Evolutionary conservation across 2,888 invertebrate genomes (phyloP).

Genomic region (Temnothorax rugatulus): DNA sequence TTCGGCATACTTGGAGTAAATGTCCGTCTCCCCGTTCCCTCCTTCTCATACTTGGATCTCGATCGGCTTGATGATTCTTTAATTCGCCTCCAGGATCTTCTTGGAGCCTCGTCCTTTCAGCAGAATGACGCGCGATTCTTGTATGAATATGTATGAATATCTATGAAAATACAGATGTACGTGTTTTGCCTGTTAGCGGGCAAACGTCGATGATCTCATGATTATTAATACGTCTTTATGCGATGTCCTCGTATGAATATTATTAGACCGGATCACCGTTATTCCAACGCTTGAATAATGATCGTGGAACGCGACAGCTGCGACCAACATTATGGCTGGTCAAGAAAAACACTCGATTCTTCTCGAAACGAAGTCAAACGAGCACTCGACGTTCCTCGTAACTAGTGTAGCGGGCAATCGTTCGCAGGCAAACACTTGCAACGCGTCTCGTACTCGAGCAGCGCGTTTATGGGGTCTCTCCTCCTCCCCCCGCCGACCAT

Average conservation of each 20-base stretch:
- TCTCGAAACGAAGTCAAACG: neutral
- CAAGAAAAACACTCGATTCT: slow-evolving; percentile 19
- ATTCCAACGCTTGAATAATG: slow-evolving; percentile 26
- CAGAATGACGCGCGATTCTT: neutral
- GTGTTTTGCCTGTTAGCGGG: slow-evolving; percentile 1
- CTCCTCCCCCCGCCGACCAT: neutral
- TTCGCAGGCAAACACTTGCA: neutral
- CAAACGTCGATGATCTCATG: slow-evolving; percentile 40
- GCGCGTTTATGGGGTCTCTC: neutral
- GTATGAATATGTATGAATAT: slow-evolving; percentile 41
- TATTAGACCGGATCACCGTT: slow-evolving; percentile 27
- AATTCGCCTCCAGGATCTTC: neutral
- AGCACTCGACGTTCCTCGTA: neutral
- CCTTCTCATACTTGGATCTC: neutral
- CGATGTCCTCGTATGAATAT: neutral
- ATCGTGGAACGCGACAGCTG: slow-evolving; percentile 20
- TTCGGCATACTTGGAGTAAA: neutral
- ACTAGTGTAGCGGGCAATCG: neutral
- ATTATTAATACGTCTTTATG: slow-evolving; percentile 29
- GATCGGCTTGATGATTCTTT: slow-evolving; percentile 15
- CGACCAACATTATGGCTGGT: slow-evolving; percentile 18
- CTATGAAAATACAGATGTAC: neutral
- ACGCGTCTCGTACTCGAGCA: neutral
- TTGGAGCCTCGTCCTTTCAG: slow-evolving; percentile 1
- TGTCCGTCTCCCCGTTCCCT: neutral